Conservation (phyloP, 2,797 vertebrate species). For the Melanotaenia trifasciata region DNA sequence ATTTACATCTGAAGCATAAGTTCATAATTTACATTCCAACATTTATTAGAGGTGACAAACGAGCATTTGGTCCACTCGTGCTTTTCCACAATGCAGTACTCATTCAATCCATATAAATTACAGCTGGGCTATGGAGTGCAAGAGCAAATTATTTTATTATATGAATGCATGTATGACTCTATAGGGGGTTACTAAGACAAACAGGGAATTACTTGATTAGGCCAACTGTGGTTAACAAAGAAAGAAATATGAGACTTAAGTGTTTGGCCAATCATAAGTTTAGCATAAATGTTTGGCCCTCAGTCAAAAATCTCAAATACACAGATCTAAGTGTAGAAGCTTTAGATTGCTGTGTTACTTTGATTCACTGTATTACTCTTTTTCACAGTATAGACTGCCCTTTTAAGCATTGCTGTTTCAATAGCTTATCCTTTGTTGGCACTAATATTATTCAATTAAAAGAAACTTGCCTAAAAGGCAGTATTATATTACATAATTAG, state of each 20-base stretch:
- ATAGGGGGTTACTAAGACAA: slow-evolving; percentile 83
- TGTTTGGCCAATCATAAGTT: slow-evolving; percentile 68
- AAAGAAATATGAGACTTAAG: slow-evolving; percentile 74
- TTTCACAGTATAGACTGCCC: slow-evolving; percentile 36
- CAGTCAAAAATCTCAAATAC: slow-evolving; percentile 65
- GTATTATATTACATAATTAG: slow-evolving; percentile 99
- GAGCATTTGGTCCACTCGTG: slow-evolving; percentile 87
- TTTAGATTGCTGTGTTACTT: slow-evolving; percentile 23
- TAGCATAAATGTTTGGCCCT: slow-evolving; percentile 66
- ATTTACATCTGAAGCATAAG: slow-evolving; percentile 99
- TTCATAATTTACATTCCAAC: slow-evolving; percentile 99
- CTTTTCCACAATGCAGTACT: slow-evolving; percentile 89
- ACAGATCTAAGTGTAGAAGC: slow-evolving; percentile 52
- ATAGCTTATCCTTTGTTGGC: slow-evolving; percentile 84
- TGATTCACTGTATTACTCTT: slow-evolving; percentile 27
- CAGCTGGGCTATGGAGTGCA: slow-evolving; percentile 83
- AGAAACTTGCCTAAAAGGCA: slow-evolving; percentile 94
- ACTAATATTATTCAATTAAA: slow-evolving; percentile 97
- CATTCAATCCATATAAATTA: slow-evolving; percentile 90
- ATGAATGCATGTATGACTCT: slow-evolving; percentile 86
- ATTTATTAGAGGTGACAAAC: slow-evolving; percentile 98
- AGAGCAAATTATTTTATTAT: slow-evolving; percentile 89
- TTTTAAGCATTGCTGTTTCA: slow-evolving; percentile 56
- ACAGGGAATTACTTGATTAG: slow-evolving; percentile 83
- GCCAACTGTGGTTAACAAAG: slow-evolving; percentile 80